phyloP scores from a whole-genome alignment of 2,113 vertebrate genomes.

The Jacana jacana region DNA sequence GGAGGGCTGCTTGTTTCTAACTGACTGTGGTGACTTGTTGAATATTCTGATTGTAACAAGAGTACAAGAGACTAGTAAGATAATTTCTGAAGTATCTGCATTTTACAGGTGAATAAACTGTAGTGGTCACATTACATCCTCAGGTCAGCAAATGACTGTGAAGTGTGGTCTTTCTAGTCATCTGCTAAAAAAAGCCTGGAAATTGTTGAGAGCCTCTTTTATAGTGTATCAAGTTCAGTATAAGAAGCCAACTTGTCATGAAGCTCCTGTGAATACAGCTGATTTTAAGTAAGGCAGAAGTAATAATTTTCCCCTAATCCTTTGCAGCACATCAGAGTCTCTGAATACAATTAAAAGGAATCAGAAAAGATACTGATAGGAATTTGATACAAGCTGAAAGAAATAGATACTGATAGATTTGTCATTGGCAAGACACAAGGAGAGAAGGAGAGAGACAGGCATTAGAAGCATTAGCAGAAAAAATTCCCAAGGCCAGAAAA shows the following conservation, averaged over 20 bases:
- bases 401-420: background rate
- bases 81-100: background rate
- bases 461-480: constrained; percentile 22
- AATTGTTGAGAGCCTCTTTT: background rate
- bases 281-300: background rate
- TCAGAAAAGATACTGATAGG: background rate
- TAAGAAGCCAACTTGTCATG: background rate
- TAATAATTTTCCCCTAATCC: background rate
- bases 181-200: background rate
- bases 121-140: background rate
- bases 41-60: background rate
- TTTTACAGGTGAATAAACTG: background rate
- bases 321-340: background rate
- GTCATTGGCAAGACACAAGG: background rate
- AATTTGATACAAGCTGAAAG: background rate
- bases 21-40: background rate
- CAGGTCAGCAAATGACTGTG: background rate
- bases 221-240: background rate
- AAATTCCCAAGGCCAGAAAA: constrained; percentile 44
- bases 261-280: background rate
- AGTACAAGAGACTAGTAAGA: background rate
- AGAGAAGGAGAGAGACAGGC: background rate
- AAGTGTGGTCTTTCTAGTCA: background rate
- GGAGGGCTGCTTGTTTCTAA: background rate
- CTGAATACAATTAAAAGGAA: background rate